phyloP scores from a whole-genome alignment of 2,888 invertebrate species.

The Polyommatus iphigenia region DNA sequence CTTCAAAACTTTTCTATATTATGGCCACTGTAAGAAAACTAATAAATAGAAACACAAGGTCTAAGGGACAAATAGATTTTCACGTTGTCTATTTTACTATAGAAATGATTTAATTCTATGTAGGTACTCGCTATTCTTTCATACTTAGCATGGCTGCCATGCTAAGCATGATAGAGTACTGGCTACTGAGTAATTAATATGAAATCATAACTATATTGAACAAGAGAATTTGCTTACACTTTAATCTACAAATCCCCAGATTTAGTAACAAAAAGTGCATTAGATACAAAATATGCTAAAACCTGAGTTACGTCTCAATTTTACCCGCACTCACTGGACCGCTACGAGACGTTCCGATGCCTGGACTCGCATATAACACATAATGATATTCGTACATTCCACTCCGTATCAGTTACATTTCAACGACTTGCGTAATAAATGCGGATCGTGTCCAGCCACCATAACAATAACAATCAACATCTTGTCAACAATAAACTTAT shows the following conservation, averaged over 20 bases:
- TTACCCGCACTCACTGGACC: slow-evolving; percentile 32
- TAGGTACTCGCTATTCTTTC: too few relatives aligned
- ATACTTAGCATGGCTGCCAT: neutral
- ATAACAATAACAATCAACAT: slow-evolving; percentile 44
- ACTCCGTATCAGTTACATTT: slow-evolving; percentile 49
- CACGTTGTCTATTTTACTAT: too few relatives aligned
- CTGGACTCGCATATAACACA: slow-evolving; percentile 42
- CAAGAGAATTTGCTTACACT: neutral
- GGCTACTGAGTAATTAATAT: neutral
- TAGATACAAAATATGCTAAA: slow-evolving; percentile 1
- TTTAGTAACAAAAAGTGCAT: neutral
- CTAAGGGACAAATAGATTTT: too few relatives aligned
- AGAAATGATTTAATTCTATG: too few relatives aligned
- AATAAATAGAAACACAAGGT: too few relatives aligned
- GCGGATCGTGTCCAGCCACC: slow-evolving; percentile 46
- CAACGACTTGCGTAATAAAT: slow-evolving; percentile 52
- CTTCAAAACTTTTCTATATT: too few relatives aligned
- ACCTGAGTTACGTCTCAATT: slow-evolving; percentile 21
- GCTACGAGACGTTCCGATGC: slow-evolving; percentile 34
- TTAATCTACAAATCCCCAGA: neutral
- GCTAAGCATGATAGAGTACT: neutral
- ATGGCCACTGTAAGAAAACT: too few relatives aligned
- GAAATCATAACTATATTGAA: neutral
- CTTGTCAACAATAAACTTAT: slow-evolving; percentile 35
- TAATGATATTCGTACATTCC: slow-evolving; percentile 45